phyloP scores from a whole-genome alignment of 2,888 invertebrate genomes.

The Apodemia zela region DNA sequence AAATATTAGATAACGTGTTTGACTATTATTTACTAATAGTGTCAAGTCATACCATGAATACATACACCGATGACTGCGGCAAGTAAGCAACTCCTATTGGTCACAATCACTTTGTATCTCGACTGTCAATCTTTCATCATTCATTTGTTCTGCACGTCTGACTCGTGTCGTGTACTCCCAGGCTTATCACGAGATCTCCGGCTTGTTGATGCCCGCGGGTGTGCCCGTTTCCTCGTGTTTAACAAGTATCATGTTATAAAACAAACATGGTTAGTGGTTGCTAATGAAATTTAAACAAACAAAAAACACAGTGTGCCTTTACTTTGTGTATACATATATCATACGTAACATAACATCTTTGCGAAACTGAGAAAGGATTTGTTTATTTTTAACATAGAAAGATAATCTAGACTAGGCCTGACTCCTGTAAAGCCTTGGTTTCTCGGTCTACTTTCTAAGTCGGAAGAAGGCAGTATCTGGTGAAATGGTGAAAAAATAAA shows the following conservation, averaged over 20 bases:
- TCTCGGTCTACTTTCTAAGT: no score
- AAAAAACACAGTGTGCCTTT: neutral
- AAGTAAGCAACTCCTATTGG: slow-evolving; percentile 26
- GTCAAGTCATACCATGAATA: slow-evolving; percentile 17
- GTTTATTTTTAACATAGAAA: neutral
- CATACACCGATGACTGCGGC: neutral
- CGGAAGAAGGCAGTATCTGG: no score
- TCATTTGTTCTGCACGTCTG: slow-evolving; percentile 37
- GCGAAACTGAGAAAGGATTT: neutral
- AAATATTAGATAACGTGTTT: no score
- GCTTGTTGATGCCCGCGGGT: slow-evolving; percentile 15
- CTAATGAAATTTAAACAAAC: slow-evolving; percentile 13
- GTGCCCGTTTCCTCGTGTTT: slow-evolving; percentile 10
- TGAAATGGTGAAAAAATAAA: no score
- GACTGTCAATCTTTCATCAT: slow-evolving; percentile 39
- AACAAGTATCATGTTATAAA: slow-evolving; percentile 6
- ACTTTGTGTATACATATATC: neutral
- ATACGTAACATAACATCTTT: neutral
- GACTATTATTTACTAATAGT: neutral
- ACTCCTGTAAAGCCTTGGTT: no score
- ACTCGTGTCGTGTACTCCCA: slow-evolving; percentile 35
- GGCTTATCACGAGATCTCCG: slow-evolving; percentile 18
- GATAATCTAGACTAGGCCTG: no score
- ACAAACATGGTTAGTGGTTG: slow-evolving; percentile 11
- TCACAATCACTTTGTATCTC: slow-evolving; percentile 30